Conservation (phyloP, 2,113 vertebrate species). For the Geothlypis trichas region DNA sequence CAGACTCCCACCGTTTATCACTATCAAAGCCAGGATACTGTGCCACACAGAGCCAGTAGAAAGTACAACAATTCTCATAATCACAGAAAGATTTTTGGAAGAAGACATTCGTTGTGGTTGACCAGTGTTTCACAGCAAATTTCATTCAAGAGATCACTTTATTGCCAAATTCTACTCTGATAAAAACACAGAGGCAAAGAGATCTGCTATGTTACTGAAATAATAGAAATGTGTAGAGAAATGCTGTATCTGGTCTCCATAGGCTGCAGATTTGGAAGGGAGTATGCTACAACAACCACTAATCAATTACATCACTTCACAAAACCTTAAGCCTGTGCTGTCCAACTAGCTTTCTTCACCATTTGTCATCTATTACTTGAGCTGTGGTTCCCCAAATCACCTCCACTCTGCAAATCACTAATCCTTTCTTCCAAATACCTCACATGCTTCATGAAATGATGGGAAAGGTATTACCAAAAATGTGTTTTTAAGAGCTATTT, state of each 20-base stretch:
- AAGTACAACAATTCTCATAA: background rate
- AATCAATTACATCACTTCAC: background rate
- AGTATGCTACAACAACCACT: background rate
- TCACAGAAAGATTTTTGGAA: background rate
- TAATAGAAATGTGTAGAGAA: background rate
- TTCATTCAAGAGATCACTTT: background rate
- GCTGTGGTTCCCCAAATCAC: background rate
- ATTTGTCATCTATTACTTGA: background rate
- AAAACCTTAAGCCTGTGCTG: background rate
- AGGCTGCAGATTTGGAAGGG: background rate
- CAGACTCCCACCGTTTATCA: background rate
- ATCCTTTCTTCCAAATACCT: background rate
- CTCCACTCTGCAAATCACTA: background rate
- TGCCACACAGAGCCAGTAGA: background rate
- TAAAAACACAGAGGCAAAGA: background rate
- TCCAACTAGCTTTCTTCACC: background rate
- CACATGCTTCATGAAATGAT: background rate
- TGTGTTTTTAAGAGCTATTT: background rate
- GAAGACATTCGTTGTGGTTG: background rate
- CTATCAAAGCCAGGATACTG: background rate
- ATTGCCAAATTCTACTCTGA: background rate
- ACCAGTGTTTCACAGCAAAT: background rate
- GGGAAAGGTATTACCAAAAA: background rate
- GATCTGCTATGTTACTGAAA: background rate
- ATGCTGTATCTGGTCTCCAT: background rate